Evolutionary conservation across 2,113 vertebrate genomes (phyloP), one percentile per base, ranked within the genome.

Genomic region (Lagopus muta): DNA sequence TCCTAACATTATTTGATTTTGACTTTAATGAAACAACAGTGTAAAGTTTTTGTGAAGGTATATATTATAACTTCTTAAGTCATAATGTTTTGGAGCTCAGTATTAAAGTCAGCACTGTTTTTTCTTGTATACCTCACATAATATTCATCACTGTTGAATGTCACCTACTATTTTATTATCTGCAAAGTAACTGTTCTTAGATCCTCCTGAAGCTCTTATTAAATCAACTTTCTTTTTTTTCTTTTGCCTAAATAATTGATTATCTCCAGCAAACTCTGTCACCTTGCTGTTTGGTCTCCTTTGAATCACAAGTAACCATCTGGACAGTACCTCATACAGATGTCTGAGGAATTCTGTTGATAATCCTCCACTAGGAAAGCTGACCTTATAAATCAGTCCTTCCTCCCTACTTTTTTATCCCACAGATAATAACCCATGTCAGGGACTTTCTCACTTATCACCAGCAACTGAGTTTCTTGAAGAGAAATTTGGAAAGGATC

Each of bases 311-410:
- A 52, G 19, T 1, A 2, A 91, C 62, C 21, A 57, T 6, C 27
- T 65, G 27, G 76, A n/a, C 19, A 45, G 8, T 32, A n/a, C 4
- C 43, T 0, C 0, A 6, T 27, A 40, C 0, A 1, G 50, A 22
- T 82, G 50, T 40, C 19, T 69, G 50, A 60, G 13, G n/a, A 43
- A 87, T 22, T 45, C 57, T 71, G 20, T 34, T 57, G 77, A 50
- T 43, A 21, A 27, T 40, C 28, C 72, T 54, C 45, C 40, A 22
- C 4, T 10, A 30, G 47, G 45, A 85, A 61, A 80, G 30, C 19
- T 54, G 54, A 9, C 17, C 22, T 20, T 12, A 54, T 30, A 70
- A 89, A 69, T 32, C 15, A 85, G 10, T 45, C 58, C 24, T 47
- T 72, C 28, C 60, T 77, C 47, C 52, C 34, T 42, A 21, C 12